Base-by-base conservation (phyloP, 92 coral and sea anemone species). In the Epizoanthus scotinus region DNA sequence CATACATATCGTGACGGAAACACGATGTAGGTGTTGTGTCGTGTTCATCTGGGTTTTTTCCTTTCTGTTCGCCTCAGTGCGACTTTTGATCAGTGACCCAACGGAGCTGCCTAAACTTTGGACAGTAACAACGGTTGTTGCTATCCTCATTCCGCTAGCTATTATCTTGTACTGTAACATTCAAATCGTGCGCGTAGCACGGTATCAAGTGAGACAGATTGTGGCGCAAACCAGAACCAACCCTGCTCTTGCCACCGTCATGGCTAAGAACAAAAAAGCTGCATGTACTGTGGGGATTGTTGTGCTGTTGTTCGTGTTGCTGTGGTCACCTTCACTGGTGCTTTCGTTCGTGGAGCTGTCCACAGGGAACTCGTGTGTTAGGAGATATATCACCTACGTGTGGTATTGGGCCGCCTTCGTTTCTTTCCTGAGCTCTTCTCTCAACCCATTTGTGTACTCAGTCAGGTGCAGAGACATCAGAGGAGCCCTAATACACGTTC, bases 361-460 rank as follows among this genome's bases (percentile, higher is more conserved):
- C 58, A 83, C 86, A 50, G 26, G 62, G 20, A 82, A 83, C 63
- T 70, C 90, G 2, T 91, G 94, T 60, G 42, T 82, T 10, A 80
- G 87, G 34, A 21, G 64, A 64, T 40, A 70, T 36, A 87, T 91
- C 61, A 87, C 84, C 44, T 78, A 63, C 63, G 91, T 86, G 34
- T 91, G 97, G 97, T 86, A 86, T 79, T 91, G 97, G 97, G 81
- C 87, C 0, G 91, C 93, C 8, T 82, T 84, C 34, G 20, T 91
- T 1, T 89, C 87, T 19, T 91, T 86, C 29, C 68, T 81, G 21
- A 86, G 93, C 19, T 89, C 93, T 14, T 87, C 93, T 3, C 52
- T 84, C 0, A 89, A 91, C 56, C 97, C 97, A 3, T 87, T 92
- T 87, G 87, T 91, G 8, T 89, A 91, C 36, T 72, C 97, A 0